Conservation (phyloP, 2,113 vertebrate genomes). For the Astur gentilis region DNA sequence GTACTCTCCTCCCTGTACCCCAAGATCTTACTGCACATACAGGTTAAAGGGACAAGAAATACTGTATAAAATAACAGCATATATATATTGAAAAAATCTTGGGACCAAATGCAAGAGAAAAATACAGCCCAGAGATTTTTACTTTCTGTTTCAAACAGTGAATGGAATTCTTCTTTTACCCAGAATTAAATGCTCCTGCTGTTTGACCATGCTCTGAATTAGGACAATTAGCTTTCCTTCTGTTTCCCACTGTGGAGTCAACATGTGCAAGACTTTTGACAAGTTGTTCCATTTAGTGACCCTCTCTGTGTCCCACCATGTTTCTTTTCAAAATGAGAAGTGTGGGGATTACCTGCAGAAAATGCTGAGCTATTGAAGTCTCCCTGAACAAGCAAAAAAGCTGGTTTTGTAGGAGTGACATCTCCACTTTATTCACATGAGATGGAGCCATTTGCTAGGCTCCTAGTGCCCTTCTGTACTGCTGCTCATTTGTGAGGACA, state of each 20-base stretch:
- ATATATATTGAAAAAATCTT: neutral
- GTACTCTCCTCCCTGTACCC: neutral
- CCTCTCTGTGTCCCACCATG: rapidly evolving
- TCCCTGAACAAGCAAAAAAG: neutral
- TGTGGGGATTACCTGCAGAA: neutral
- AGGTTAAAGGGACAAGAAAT: neutral
- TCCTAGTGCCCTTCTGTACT: neutral
- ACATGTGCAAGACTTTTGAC: neutral
- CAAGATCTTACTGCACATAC: neutral
- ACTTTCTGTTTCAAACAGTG: neutral
- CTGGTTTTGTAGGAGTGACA: neutral
- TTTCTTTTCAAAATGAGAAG: neutral
- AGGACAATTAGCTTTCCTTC: neutral
- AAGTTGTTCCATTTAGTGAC: neutral
- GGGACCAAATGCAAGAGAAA: neutral
- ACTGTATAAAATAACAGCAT: neutral
- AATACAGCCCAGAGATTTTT: neutral
- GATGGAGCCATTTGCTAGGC: neutral
- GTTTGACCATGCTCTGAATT: neutral
- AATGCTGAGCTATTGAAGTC: neutral
- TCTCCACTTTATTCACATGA: neutral
- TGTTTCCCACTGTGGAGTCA: neutral
- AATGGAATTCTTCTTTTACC: neutral
- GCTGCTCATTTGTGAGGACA: neutral
- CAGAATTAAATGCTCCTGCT: neutral